Conservation (phyloP, 30 jellyfish, hydroid and myxozoan species). For the Catostylus mosaicus region DNA sequence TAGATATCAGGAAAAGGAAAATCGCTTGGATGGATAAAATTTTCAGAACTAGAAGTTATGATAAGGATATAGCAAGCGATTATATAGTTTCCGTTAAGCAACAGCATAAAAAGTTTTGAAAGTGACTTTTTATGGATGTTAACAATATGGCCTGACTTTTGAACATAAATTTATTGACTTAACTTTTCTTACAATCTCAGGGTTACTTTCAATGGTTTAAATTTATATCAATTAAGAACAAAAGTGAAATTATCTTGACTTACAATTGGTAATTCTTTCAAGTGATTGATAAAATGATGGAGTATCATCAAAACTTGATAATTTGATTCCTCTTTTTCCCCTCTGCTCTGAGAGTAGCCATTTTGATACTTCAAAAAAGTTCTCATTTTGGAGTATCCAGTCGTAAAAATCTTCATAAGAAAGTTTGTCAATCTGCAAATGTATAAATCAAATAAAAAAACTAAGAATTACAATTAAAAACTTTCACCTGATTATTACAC, state of each 20-base stretch:
- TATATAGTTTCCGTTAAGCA: no score
- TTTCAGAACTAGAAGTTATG: no score
- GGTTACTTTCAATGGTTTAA: background rate
- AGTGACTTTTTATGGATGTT: no score
- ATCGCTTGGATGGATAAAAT: no score
- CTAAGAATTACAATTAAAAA: no score
- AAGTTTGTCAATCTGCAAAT: conserved; percentile 27
- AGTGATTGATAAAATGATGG: conserved; percentile 92
- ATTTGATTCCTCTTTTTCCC: conserved; percentile 55
- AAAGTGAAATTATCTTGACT: conserved; percentile 15
- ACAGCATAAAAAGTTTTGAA: no score
- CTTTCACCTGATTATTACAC: no score
- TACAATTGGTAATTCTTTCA: conserved; percentile 77
- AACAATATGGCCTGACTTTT: no score
- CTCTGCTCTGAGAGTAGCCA: conserved; percentile 90
- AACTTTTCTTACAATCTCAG: no score
- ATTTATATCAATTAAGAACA: background rate
- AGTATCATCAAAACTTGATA: conserved; percentile 81
- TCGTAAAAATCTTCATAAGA: conserved; percentile 56
- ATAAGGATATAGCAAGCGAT: no score
- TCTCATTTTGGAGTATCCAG: conserved; percentile 77
- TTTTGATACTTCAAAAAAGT: conserved; percentile 75
- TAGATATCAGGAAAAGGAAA: no score
- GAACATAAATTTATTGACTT: no score
- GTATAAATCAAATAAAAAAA: background rate